Percentiles rank a stretch among this genome's conserved stretches.
Conservation (phyloP, 2,888 invertebrate genomes). For the Hipparchia sbordonii region DNA sequence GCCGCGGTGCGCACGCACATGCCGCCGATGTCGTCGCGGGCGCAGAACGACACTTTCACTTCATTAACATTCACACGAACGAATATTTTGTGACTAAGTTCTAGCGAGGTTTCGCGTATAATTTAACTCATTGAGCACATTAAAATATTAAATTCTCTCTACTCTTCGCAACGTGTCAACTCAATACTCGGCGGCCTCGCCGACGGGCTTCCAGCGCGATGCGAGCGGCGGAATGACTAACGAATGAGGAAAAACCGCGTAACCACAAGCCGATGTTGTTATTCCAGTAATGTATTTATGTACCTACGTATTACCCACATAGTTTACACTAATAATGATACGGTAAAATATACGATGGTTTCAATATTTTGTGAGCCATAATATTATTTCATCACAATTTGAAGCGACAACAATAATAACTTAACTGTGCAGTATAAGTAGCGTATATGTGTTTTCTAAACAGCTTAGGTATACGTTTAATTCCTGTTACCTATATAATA, state of each 20-base stretch:
- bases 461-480: too few relatives aligned
- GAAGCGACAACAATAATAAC: too few relatives aligned
- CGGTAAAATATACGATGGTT: background rate
- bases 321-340: background rate
- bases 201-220: background rate
- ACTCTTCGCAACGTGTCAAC: too few relatives aligned
- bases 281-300: background rate
- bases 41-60: background rate
- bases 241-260: background rate
- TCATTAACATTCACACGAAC: background rate
- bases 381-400: too few relatives aligned
- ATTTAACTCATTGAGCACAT: too few relatives aligned
- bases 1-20: background rate
- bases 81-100: background rate
- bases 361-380: background rate
- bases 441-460: too few relatives aligned
- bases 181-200: background rate
- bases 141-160: too few relatives aligned
- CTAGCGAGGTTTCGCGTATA: background rate
- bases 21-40: background rate
- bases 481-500: too few relatives aligned
- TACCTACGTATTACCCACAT: background rate
- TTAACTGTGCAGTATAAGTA: too few relatives aligned
- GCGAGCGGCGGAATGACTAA: background rate
- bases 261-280: conserved; percentile 4